These are phyloP conservation scores for Philereme vetulata DNA, from an alignment of 2,888 invertebrate genomes.

Conservation along the genomic window DNA sequence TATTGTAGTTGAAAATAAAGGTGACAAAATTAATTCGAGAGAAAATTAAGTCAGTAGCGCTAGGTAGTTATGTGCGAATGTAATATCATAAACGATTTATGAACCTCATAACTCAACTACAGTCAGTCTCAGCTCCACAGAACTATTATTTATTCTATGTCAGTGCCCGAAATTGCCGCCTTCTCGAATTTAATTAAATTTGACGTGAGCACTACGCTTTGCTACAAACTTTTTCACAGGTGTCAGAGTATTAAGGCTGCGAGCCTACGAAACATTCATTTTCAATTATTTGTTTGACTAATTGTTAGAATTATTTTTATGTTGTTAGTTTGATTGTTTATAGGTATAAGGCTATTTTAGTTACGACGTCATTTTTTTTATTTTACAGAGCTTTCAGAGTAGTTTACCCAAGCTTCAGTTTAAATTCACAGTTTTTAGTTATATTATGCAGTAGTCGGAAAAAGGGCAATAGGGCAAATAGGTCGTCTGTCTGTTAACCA, in stretches of 20 bases:
- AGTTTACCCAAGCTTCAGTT: too few relatives aligned
- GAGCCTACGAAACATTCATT: constrained; percentile 10
- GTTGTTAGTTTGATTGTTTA: too few relatives aligned
- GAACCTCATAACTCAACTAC: constrained; percentile 39
- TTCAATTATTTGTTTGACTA: too few relatives aligned
- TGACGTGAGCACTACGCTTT: constrained; percentile 33
- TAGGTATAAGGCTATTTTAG: too few relatives aligned
- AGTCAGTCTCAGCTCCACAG: constrained; percentile 28
- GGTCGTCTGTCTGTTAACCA: background rate
- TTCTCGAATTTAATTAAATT: constrained; percentile 37
- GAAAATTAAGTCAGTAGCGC: background rate
- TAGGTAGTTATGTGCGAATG: constrained; percentile 26
- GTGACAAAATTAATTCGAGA: too few relatives aligned
- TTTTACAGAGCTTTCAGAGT: too few relatives aligned
- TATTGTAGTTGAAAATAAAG: too few relatives aligned
- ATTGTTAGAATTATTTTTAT: too few relatives aligned
- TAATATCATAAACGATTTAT: constrained; percentile 39
- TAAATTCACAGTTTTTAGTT: too few relatives aligned
- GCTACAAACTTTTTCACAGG: constrained; percentile 39
- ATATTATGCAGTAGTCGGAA: too few relatives aligned
- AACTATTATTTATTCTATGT: constrained; percentile 29
- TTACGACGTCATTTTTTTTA: too few relatives aligned
- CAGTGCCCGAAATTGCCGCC: constrained; percentile 34
- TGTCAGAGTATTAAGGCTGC: constrained; percentile 26
- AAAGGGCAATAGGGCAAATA: too few relatives aligned